Percentiles rank a stretch among this genome's conserved stretches.
Evolutionary conservation across 2,113 vertebrate species (phyloP).

Genomic region (Etheostoma spectabile): DNA sequence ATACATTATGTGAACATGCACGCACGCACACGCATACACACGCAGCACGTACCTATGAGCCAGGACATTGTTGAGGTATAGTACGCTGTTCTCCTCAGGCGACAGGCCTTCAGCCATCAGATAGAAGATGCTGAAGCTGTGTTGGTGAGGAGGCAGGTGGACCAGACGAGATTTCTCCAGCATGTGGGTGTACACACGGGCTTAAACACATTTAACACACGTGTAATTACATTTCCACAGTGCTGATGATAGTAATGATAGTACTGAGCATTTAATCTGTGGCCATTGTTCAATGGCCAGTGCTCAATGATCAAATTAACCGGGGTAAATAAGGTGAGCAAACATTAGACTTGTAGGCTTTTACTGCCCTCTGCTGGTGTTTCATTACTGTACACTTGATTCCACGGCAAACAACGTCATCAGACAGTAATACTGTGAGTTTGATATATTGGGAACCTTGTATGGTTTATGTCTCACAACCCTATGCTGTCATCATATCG

Average conservation of each 20-base stretch:
- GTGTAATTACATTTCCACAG: background rate
- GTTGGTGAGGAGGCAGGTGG: constrained; percentile 85
- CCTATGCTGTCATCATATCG: background rate
- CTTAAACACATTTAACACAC: constrained; percentile 41
- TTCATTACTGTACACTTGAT: background rate
- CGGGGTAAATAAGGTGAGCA: constrained; percentile 47
- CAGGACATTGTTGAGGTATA: constrained; percentile 87
- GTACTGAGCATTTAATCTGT: background rate
- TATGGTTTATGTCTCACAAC: background rate
- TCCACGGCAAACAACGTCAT: background rate
- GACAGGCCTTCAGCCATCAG: constrained; percentile 92
- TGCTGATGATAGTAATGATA: background rate
- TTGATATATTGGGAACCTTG: background rate
- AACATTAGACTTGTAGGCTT: constrained; percentile 9
- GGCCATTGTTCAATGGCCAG: background rate
- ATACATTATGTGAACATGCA: too few relatives aligned
- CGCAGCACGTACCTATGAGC: constrained; percentile 74
- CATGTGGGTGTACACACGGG: constrained; percentile 87
- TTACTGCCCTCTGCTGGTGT: constrained; percentile 69
- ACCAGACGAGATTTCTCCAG: constrained; percentile 92
- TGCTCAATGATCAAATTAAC: constrained; percentile 16
- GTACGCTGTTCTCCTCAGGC: constrained; percentile 87
- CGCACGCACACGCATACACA: too few relatives aligned
- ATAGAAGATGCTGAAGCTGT: constrained; percentile 92
- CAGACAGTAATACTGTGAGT: background rate